Evolutionary conservation across 2,888 invertebrate genomes (phyloP).

Genomic region (Ectropis crepuscularia): DNA sequence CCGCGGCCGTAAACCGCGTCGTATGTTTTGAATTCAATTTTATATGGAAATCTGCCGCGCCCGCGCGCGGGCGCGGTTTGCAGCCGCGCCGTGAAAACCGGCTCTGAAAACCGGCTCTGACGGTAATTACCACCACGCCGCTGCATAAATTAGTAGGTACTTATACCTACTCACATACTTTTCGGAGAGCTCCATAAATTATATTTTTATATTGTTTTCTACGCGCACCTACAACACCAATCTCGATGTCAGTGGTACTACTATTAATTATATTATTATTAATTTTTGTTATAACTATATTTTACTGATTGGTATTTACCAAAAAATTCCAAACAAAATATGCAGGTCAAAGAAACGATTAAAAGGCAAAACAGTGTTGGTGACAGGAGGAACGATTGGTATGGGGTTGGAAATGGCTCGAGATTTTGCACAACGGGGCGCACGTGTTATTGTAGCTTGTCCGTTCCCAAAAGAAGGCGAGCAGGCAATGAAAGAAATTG

Average conservation of each 20-base stretch:
- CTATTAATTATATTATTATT: neutral
- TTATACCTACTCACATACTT: too few relatives aligned
- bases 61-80: too few relatives aligned
- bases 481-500: slow-evolving; percentile 81
- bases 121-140: too few relatives aligned
- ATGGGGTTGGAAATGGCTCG: slow-evolving; percentile 64
- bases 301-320: slow-evolving; percentile 13
- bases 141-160: too few relatives aligned
- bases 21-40: too few relatives aligned
- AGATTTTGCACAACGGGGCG: slow-evolving; percentile 64
- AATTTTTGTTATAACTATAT: neutral
- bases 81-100: too few relatives aligned
- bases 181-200: too few relatives aligned
- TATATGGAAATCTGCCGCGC: too few relatives aligned
- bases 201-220: too few relatives aligned
- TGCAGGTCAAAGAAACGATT: slow-evolving; percentile 52
- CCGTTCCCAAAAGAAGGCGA: slow-evolving; percentile 62
- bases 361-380: slow-evolving; percentile 54
- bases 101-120: too few relatives aligned
- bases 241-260: neutral
- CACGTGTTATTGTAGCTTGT: slow-evolving; percentile 65
- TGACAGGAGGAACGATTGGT: slow-evolving; percentile 69
- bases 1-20: too few relatives aligned
- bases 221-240: too few relatives aligned
- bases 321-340: slow-evolving; percentile 33